A percentile compares a stretch with the other conserved stretches of the same genome.
phyloP scores from a whole-genome alignment of 2,113 vertebrate species.

The Anhinga anhinga region DNA sequence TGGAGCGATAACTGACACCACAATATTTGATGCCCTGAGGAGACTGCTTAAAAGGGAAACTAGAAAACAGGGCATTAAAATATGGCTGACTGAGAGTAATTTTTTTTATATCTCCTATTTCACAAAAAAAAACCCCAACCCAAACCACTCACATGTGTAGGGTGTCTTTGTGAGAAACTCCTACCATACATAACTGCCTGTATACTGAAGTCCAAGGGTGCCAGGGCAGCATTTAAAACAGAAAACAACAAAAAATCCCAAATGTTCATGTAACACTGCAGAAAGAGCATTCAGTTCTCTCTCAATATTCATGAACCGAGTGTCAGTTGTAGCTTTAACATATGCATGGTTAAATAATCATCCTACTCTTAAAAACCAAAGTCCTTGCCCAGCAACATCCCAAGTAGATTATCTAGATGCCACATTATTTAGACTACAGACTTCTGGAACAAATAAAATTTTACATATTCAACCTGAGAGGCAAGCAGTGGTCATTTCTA shows the following conservation, averaged over 20 bases:
- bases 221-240: not conserved
- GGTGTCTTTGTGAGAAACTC: not conserved
- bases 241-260: fast-evolving
- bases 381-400: not conserved
- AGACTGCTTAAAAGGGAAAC: not conserved
- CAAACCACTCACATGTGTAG: not conserved
- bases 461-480: not conserved
- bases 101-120: not conserved
- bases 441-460: not conserved
- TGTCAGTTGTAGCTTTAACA: not conserved
- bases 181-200: not conserved
- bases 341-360: not conserved
- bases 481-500: not conserved
- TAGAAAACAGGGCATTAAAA: not conserved
- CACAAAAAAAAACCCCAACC: not conserved
- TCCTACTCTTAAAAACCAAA: not conserved
- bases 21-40: not conserved
- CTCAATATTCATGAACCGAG: not conserved
- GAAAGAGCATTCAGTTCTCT: not conserved
- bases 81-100: not conserved
- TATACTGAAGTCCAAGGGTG: not conserved
- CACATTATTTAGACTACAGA: not conserved
- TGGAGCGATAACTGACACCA: not conserved
- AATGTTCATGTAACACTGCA: not conserved
- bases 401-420: not conserved